These are phyloP conservation scores for Petrophora chlorosata DNA, from an alignment of 2,888 invertebrate genomes.

Conservation along the genomic window DNA sequence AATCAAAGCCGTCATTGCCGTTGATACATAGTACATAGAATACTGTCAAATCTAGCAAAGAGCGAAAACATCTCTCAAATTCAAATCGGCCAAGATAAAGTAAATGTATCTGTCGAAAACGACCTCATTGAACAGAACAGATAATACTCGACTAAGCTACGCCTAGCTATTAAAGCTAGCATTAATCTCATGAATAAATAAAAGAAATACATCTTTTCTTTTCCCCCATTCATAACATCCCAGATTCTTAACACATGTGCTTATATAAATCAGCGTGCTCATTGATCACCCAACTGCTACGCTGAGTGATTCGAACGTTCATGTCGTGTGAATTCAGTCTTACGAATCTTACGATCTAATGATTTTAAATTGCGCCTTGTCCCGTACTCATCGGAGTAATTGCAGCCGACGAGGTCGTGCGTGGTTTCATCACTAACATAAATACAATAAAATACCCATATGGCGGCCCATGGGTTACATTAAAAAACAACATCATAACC, in stretches of 20 bases:
- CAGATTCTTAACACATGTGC: slow-evolving; percentile 2
- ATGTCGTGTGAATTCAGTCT: slow-evolving; percentile 23
- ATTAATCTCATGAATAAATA: no score
- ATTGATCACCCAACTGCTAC: slow-evolving; percentile 2
- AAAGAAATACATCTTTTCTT: no score
- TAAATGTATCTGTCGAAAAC: no score
- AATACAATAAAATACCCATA: slow-evolving; percentile 62
- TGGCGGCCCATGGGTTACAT: slow-evolving; percentile 36
- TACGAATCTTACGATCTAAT: slow-evolving; percentile 47
- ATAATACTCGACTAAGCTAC: no score
- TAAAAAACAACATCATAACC: slow-evolving; percentile 30
- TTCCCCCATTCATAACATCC: no score
- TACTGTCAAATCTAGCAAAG: no score
- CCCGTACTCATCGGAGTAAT: slow-evolving; percentile 70
- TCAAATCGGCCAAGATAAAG: no score
- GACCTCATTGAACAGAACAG: no score
- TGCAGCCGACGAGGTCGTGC: slow-evolving; percentile 67
- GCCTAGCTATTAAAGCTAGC: no score
- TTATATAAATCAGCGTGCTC: slow-evolving; percentile 5
- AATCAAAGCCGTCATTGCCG: no score
- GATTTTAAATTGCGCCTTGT: slow-evolving; percentile 74
- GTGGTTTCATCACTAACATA: slow-evolving; percentile 71
- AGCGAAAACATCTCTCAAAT: no score
- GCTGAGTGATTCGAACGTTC: neutral
- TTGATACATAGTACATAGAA: no score